Evolutionary conservation across 2,888 invertebrate genomes (phyloP).

Genomic region (Cotesia congregata): DNA sequence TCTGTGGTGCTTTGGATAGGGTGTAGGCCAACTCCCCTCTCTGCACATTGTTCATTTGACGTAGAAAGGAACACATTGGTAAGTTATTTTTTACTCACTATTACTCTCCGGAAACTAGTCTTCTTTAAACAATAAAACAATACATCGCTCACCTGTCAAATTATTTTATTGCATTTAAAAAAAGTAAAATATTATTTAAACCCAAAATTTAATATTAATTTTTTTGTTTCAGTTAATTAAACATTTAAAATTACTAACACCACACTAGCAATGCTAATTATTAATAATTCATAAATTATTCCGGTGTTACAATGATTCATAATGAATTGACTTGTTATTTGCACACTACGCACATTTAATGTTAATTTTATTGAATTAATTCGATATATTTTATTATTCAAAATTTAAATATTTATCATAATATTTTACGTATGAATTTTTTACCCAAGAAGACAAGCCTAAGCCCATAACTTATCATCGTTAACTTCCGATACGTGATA

Average conservation of each 20-base stretch:
- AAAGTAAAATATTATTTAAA: no score
- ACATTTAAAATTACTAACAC: not conserved
- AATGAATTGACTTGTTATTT: constrained; percentile 5
- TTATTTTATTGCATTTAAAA: not conserved
- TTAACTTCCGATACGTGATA: not conserved
- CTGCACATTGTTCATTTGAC: constrained; percentile 46
- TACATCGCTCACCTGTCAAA: not conserved
- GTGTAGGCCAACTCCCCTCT: constrained; percentile 54
- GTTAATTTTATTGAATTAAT: constrained; percentile 4
- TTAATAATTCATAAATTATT: not conserved
- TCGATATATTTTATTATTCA: not conserved
- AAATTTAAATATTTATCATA: not conserved
- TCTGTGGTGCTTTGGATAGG: constrained; percentile 47
- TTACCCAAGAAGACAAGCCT: not conserved
- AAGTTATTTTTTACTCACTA: constrained; percentile 46
- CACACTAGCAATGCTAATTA: not conserved
- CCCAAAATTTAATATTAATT: not conserved
- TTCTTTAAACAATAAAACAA: not conserved
- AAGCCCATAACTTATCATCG: not conserved
- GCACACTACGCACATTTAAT: not conserved
- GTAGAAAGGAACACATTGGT: constrained; percentile 57
- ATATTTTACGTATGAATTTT: not conserved
- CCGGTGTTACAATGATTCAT: constrained; percentile 6
- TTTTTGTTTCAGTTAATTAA: not conserved
- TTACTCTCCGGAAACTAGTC: not conserved